phyloP scores from a whole-genome alignment of 2,888 invertebrate species.

The Machimus atricapillus region DNA sequence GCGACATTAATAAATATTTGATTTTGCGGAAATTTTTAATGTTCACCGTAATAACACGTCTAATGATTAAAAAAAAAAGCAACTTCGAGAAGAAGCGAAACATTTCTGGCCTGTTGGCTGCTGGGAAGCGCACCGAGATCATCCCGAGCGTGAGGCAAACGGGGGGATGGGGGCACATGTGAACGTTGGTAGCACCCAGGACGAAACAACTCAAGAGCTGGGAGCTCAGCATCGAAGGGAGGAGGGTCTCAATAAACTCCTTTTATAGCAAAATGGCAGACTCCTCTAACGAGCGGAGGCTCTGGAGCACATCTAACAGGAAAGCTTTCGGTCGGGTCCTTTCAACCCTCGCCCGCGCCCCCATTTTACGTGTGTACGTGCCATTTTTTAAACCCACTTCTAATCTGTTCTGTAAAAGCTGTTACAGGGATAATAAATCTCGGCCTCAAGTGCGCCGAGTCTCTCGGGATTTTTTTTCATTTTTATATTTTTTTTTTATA shows the following conservation, averaged over 20 bases:
- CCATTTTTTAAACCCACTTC: slow-evolving; percentile 30
- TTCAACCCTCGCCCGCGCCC: background rate
- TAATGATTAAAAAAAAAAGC: background rate
- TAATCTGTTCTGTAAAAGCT: slow-evolving; percentile 26
- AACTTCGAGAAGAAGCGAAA: background rate
- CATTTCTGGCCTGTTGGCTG: background rate
- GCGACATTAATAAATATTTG: background rate
- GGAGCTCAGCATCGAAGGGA: background rate
- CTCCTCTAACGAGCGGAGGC: background rate
- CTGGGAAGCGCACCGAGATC: background rate
- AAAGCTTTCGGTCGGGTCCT: background rate
- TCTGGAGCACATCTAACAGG: background rate
- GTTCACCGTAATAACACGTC: background rate
- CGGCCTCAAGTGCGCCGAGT: slow-evolving; percentile 8
- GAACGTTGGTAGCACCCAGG: background rate
- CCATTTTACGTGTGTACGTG: slow-evolving; percentile 24
- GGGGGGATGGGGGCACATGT: background rate
- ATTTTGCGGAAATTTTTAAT: background rate
- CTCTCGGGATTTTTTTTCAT: background rate
- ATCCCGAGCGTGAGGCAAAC: background rate
- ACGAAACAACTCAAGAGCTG: background rate
- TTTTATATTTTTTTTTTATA: background rate
- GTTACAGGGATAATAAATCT: slow-evolving; percentile 31
- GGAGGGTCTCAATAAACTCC: background rate
- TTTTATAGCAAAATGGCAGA: background rate